Evolutionary conservation across 2,797 vertebrate genomes (phyloP), one percentile per base, ranked within the genome.

Genomic region (Diplodus sargus): DNA sequence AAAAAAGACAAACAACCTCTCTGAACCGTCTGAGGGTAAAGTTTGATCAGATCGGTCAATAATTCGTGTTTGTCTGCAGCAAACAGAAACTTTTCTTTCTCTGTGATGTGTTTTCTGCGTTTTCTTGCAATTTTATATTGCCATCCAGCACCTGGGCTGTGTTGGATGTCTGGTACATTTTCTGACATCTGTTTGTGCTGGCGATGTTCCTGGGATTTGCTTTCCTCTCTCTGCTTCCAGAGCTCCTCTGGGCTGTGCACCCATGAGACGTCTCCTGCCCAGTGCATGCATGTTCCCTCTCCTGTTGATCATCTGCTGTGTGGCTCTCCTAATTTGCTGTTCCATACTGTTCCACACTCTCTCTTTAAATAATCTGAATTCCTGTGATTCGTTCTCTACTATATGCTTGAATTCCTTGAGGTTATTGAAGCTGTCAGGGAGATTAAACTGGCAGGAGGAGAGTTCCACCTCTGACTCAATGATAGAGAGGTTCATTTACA

Each of bases 121-220:
- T 69, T 69, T 65, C 60, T 63, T 70, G 54, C 23, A 15, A 75
- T 42, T 76, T 70, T 30, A 47, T 25, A 64, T 70, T 67, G 49
- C 64, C 62, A 23, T 17, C 65, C 20, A 59, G 54, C 57, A 60
- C 59, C 51, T 78, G 58, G 48, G 22, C 75, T 69, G 28, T 58
- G 58, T 18, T 71, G 57, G 30, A 75, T 63, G 57, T 69, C 67
- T 72, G 58, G 57, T 83, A 47, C 18, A 47, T 74, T 76, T 80
- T 86, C 70, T 63, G 79, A 64, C 86, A 87, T 85, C 72, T 89
- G 74, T 75, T 84, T 72, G 60, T 78, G 43, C 61, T 84, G 84
- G 86, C 82, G 76, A 8, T 17, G 20, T 82, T 79, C 78, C 81
- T 66, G 49, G 52, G 18, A 72, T 84, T 81, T 22, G 42, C 2